A percentile compares a stretch with the other conserved stretches of the same genome.
Conservation (phyloP, 2,113 vertebrate genomes). For the Pholis gunnellus region DNA sequence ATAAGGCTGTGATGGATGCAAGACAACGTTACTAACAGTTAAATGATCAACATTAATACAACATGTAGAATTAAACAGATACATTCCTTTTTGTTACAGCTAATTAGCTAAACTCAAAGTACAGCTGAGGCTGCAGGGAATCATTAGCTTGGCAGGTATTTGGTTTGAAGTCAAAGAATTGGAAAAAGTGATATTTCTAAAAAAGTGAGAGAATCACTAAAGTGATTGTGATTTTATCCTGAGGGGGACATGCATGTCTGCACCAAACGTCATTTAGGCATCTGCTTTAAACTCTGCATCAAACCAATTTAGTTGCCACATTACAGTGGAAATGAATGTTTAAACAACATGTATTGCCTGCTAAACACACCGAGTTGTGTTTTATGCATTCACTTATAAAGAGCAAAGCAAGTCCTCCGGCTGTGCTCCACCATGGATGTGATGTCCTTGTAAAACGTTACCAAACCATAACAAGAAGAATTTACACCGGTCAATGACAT, state of each 20-base stretch:
- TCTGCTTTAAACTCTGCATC: background rate
- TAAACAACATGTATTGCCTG: background rate
- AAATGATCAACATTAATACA: background rate
- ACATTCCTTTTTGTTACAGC: too few relatives aligned
- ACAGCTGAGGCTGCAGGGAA: background rate
- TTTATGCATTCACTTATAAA: constrained; percentile 5
- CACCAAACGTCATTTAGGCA: background rate
- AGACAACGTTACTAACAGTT: constrained; percentile 6
- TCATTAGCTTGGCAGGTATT: background rate
- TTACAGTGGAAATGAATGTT: too few relatives aligned
- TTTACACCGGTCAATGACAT: background rate
- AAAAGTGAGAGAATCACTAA: background rate
- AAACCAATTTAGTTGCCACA: background rate
- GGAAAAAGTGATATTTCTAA: background rate
- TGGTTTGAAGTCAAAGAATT: background rate
- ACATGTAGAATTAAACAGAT: background rate
- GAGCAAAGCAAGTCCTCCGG: background rate
- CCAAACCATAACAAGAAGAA: background rate
- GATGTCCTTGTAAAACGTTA: background rate
- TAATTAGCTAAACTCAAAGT: background rate
- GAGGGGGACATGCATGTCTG: background rate
- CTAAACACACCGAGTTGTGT: background rate
- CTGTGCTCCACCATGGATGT: background rate
- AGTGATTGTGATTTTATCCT: background rate
- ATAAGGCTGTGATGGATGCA: constrained; percentile 59